Conservation (phyloP, 1,140 invertebrate genomes). For the Zelostemma sp. region DNA sequence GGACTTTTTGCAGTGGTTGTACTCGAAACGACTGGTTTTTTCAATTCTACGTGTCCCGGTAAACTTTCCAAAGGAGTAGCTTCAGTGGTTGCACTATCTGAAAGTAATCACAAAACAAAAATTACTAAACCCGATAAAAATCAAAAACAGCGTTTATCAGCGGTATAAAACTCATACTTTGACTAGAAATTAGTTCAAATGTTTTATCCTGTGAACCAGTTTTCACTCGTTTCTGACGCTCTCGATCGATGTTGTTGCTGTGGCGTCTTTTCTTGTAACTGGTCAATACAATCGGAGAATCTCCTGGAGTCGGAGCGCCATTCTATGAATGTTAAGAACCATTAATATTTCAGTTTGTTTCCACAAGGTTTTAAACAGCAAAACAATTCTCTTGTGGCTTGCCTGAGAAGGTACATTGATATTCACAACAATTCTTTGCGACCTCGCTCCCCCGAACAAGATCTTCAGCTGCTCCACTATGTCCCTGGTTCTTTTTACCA, state of each 20-base stretch:
- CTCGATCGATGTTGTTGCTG: conserved; percentile 56
- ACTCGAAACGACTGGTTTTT: conserved; percentile 7
- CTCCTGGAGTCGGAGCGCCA: conserved; percentile 46
- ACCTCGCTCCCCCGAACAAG: conserved; percentile 60
- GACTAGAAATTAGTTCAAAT: conserved; percentile 35
- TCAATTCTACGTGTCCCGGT: conserved; percentile 52
- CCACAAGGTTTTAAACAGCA: not conserved
- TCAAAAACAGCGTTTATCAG: too few species aligned
- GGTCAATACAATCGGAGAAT: conserved; percentile 57
- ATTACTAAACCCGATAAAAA: not conserved
- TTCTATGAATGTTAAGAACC: conserved; percentile 34
- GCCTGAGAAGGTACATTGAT: conserved; percentile 66
- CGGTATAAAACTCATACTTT: conserved; percentile 43
- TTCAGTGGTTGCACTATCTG: conserved; percentile 51
- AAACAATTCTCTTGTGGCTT: conserved; percentile 6
- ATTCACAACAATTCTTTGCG: conserved; percentile 66
- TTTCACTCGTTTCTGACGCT: conserved; percentile 35
- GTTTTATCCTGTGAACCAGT: conserved; percentile 29
- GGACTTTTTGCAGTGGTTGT: not conserved
- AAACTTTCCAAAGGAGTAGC: conserved; percentile 62
- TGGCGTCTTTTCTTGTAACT: conserved; percentile 58
- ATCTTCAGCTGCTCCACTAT: conserved; percentile 62
- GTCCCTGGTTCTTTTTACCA: conserved; percentile 56
- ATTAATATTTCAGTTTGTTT: not conserved
- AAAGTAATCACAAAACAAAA: conserved; percentile 7